Evolutionary conservation across 2,113 vertebrate genomes (phyloP).

Genomic region (Odocoileus hemionus): DNA sequence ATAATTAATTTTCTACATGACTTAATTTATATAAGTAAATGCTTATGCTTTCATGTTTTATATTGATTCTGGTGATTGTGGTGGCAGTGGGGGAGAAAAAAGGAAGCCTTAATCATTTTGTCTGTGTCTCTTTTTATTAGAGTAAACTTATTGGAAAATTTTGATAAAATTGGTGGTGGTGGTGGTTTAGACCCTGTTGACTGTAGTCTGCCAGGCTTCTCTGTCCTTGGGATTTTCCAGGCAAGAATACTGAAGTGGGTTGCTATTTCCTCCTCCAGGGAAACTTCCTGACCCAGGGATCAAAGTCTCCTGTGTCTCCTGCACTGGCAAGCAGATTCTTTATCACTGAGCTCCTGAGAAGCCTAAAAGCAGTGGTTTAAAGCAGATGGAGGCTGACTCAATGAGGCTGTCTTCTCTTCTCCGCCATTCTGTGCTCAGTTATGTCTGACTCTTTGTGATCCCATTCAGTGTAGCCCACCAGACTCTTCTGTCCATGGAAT

Average conservation of each 20-base stretch:
- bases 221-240: background rate
- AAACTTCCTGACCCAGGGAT: background rate
- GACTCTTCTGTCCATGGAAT: background rate
- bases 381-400: background rate
- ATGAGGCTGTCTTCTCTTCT: background rate
- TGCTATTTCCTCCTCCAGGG: background rate
- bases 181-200: background rate
- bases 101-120: background rate
- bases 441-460: background rate
- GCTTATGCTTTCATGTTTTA: background rate
- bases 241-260: background rate
- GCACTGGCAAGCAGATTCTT: background rate
- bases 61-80: background rate
- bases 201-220: background rate
- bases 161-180: background rate
- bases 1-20: slow-evolving; percentile 9
- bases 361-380: background rate
- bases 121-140: background rate
- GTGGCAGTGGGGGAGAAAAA: background rate
- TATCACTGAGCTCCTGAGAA: background rate
- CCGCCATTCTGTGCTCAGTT: background rate
- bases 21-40: slow-evolving; percentile 18
- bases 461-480: background rate
- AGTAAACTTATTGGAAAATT: background rate
- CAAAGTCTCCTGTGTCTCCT: background rate